Percentiles rank a stretch among this genome's conserved stretches.
Evolutionary conservation across 2,888 invertebrate genomes (phyloP).

Genomic region (Labia minor): DNA sequence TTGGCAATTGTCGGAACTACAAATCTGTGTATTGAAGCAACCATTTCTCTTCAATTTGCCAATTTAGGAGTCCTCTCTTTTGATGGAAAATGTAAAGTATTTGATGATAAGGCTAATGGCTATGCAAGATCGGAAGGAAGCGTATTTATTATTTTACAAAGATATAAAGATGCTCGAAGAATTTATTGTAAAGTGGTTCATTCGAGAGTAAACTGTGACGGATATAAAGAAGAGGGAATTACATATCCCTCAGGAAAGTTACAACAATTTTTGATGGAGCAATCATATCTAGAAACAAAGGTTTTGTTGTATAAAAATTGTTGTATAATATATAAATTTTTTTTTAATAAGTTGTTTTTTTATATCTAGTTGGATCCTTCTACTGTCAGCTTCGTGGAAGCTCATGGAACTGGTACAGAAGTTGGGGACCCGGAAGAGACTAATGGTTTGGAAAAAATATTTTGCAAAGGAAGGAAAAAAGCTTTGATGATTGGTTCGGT

Average conservation of each 20-base stretch:
- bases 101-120: conserved; percentile 40
- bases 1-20: conserved; percentile 46
- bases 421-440: conserved; percentile 91
- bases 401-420: conserved; percentile 44
- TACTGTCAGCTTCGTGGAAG: conserved; percentile 41
- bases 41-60: conserved; percentile 42
- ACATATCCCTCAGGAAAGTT: conserved; percentile 27
- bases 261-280: conserved; percentile 33
- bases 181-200: conserved; percentile 39
- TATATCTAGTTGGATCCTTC: conserved; percentile 30
- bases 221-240: conserved; percentile 39
- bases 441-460: conserved; percentile 65
- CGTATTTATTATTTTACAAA: conserved; percentile 35
- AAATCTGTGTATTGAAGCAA: conserved; percentile 42
- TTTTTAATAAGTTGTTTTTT: neutral
- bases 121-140: conserved; percentile 38
- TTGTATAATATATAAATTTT: too few relatives aligned
- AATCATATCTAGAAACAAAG: conserved; percentile 41
- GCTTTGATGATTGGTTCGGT: conserved; percentile 79
- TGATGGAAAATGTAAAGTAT: conserved; percentile 45
- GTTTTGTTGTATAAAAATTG: too few relatives aligned
- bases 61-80: conserved; percentile 44
- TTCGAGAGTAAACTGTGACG: conserved; percentile 43
- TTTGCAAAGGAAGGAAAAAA: conserved; percentile 60
- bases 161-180: conserved; percentile 32